Percentiles rank a stretch among this genome's conserved stretches.
Conservation (phyloP, 2,113 vertebrate genomes). For the Solea senegalensis region DNA sequence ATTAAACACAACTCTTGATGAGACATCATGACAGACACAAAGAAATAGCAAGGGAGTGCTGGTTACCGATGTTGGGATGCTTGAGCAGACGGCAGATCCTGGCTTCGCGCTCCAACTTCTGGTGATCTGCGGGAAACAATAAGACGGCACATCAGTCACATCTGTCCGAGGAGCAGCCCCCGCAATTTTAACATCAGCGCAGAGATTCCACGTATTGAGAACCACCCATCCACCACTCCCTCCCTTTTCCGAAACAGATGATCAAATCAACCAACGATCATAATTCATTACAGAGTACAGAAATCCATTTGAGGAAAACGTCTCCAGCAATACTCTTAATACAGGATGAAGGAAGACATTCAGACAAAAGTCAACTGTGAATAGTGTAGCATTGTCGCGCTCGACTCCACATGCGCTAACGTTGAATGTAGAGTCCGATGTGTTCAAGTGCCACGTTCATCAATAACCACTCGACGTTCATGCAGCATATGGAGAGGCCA, state of each 20-base stretch:
- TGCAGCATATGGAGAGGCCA: not conserved
- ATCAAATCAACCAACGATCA: too few species aligned
- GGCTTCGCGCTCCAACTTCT: constrained; percentile 94
- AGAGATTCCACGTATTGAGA: not conserved
- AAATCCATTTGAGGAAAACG: too few species aligned
- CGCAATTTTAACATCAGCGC: not conserved
- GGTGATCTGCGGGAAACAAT: constrained; percentile 84
- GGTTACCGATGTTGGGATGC: constrained; percentile 90
- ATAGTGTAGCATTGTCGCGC: too few species aligned
- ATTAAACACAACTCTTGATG: not conserved
- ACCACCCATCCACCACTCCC: too few species aligned
- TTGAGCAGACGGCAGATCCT: constrained; percentile 94
- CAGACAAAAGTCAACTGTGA: too few species aligned
- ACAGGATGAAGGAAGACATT: too few species aligned
- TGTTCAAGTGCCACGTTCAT: not conserved
- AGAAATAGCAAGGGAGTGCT: not conserved
- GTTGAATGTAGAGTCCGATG: too few species aligned
- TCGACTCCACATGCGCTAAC: too few species aligned
- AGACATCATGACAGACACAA: not conserved
- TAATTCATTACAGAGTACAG: too few species aligned
- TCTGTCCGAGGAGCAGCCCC: not conserved
- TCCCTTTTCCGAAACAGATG: too few species aligned
- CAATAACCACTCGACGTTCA: not conserved
- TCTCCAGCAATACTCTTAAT: too few species aligned
- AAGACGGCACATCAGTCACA: constrained; percentile 3